These are phyloP conservation scores for Mustela nigripes DNA, from an alignment of 2,113 vertebrate species.

Conservation along the genomic window DNA sequence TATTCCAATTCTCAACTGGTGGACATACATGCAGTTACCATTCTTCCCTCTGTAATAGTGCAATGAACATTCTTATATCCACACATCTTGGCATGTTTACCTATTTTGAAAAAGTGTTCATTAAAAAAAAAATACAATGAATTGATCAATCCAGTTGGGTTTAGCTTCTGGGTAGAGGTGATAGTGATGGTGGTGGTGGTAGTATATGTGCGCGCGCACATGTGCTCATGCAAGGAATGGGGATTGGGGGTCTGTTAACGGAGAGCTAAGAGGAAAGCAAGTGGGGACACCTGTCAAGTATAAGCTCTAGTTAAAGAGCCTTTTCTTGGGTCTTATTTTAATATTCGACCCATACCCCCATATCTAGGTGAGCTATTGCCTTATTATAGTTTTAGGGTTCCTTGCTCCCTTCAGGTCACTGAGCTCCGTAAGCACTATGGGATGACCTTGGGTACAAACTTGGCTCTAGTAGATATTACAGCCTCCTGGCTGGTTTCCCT, in stretches of 20 bases:
- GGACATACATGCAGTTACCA: not conserved
- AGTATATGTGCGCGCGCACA: too few species aligned
- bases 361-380: not conserved
- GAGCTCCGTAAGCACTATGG: not conserved
- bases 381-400: not conserved
- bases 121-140: not conserved
- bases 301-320: not conserved
- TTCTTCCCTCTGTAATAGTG: not conserved
- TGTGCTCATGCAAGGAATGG: not conserved
- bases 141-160: not conserved
- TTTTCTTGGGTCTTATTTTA: not conserved
- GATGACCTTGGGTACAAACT: not conserved
- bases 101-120: not conserved
- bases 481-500: not conserved
- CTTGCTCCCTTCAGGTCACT: not conserved
- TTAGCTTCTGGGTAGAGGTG: not conserved
- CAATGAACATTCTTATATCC: not conserved
- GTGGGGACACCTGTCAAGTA: not conserved
- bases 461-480: not conserved
- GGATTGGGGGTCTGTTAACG: not conserved
- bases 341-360: not conserved
- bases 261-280: not conserved
- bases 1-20: not conserved
- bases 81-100: not conserved
- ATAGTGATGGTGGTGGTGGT: not conserved